A percentile compares a stretch with the other conserved stretches of the same genome.
Evolutionary conservation across 2,888 invertebrate genomes (phyloP).

Genomic region (Watsonalla cultraria): DNA sequence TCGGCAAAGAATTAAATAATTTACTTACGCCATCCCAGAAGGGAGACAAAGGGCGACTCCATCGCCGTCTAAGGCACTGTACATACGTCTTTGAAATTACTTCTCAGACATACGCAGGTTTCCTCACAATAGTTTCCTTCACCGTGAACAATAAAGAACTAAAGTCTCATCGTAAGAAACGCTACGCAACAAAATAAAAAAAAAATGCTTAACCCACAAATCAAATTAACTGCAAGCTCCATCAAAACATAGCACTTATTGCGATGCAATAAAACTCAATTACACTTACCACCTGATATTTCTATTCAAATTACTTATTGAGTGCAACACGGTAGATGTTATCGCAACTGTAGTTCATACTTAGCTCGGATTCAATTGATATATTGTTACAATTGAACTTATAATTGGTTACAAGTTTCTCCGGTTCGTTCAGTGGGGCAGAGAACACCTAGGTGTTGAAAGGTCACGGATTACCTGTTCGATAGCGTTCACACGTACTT

Average conservation of each 20-base stretch:
- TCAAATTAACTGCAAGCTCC: background rate
- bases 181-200: no score
- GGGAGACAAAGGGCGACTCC: no score
- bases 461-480: slow-evolving; percentile 1
- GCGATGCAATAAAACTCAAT: background rate
- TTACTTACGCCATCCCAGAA: no score
- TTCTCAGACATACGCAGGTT: no score
- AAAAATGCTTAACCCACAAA: no score
- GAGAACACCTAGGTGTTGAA: slow-evolving; percentile 16
- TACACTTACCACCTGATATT: background rate
- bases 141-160: no score
- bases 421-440: background rate
- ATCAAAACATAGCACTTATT: background rate
- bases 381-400: slow-evolving; percentile 11
- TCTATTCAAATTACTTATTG: slow-evolving; percentile 17
- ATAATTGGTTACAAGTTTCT: slow-evolving; percentile 2
- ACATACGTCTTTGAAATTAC: no score
- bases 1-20: no score
- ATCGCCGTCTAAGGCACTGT: no score
- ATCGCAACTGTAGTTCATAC: slow-evolving; percentile 25
- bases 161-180: no score
- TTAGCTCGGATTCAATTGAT: slow-evolving; percentile 16
- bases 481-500: no score
- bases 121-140: no score
- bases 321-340: slow-evolving; percentile 17